Evolutionary conservation across 2,888 invertebrate species (phyloP), one percentile per base, ranked within the genome.

Genomic region (Perizoma flavofasciatum): DNA sequence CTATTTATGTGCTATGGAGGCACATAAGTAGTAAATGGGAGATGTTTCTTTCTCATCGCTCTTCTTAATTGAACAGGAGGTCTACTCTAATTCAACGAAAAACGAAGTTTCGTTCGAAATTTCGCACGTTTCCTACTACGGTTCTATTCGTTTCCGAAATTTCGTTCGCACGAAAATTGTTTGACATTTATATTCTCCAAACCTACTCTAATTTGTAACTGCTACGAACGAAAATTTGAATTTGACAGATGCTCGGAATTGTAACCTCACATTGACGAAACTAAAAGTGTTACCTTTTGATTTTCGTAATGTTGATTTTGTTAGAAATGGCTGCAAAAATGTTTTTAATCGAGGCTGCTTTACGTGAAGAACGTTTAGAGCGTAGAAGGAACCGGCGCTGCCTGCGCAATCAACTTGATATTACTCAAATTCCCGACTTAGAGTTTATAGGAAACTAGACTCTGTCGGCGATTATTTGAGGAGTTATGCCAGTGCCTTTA

Each of bases 311-410:
- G n/a, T 5, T 1, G 35, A 48, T 48, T 48, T 48, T 48, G 9
- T 47, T 49, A 11, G 33, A 51, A 51, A 51, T 51, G 51, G 37
- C 41, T 41, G 44, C 10, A 35, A 43, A 33, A 40, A 7, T 8
- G 33, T 4, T 52, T 52, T 52, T 44, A 52, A 32, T 43, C 6
- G 52, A 43, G 35, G 33, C 35, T 34, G 52, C 44, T 44, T 7
- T 44, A n/a, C 35, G 35, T 33, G 50, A 70, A 55, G 49, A 66
- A 73, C 45, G 63, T 61, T 9, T 69, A 70, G 52, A 68, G 71
- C 49, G 73, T 74, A 47, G 74, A 55, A 72, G 77, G 5, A 77
- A 79, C 33, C 55, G 51, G 1, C 40, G 50, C 40, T 41, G 50
- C 22, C 41, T 59, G 37, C 46, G 53, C n/a, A 53, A 45, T 45